phyloP scores from a whole-genome alignment of 2,888 invertebrate species.

The Dorcus hopei region DNA sequence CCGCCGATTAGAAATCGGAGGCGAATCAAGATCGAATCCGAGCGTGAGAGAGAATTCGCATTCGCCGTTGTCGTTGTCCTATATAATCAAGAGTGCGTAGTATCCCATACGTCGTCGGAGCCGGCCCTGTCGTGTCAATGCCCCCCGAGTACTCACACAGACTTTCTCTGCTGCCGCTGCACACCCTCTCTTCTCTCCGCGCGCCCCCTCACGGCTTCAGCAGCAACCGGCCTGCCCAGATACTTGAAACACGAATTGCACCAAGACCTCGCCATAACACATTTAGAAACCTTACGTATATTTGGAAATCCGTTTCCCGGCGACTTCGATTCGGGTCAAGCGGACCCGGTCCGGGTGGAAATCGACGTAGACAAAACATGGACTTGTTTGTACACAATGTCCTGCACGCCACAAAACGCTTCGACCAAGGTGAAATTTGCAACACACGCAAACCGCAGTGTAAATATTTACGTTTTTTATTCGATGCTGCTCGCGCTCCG shows the following conservation, averaged over 20 bases:
- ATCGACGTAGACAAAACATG: no score
- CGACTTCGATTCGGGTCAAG: no score
- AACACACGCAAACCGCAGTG: no score
- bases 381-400: no score
- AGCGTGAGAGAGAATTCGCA: background rate
- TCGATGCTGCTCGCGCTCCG: no score
- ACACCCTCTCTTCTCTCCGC: constrained; percentile 1
- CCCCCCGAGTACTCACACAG: constrained; percentile 13
- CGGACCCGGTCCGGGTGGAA: no score
- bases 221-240: constrained; percentile 8
- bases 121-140: constrained; percentile 17
- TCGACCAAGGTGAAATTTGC: no score
- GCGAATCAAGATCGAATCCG: background rate
- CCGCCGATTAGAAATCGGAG: background rate
- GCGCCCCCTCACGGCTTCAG: background rate
- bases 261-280: constrained; percentile 1
- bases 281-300: background rate
- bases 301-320: background rate
- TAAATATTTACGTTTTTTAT: no score
- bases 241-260: constrained; percentile 9
- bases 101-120: constrained; percentile 7
- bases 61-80: constrained; percentile 7
- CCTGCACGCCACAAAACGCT: no score
- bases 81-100: constrained; percentile 11
- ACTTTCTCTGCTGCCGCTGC: constrained; percentile 15